Evolutionary conservation across 1,140 invertebrate species (phyloP), one percentile per base, ranked within the genome.

Genomic region (Zaprionus ornatus): DNA sequence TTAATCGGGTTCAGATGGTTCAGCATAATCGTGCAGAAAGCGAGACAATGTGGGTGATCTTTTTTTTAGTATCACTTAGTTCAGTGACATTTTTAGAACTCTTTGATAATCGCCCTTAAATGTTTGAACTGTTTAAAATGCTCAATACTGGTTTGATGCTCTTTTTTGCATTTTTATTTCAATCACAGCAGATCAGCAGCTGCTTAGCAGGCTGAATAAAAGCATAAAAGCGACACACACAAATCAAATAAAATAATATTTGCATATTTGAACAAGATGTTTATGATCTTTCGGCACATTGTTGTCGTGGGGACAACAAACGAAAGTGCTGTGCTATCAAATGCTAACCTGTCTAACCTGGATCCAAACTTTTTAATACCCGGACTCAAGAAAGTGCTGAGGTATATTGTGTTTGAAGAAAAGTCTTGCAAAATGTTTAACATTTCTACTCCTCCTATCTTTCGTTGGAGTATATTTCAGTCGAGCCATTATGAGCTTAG

Each of bases 281-380:
- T 71, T 79, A 79, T 79, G 74, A 60, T 62, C 50, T 76, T 76
- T 79, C 74, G 76, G 76, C 77, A 76, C 67, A 63, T 72, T 79
- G 77, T 71, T 72, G 45, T 65, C 42, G 23, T 63, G 54, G 55
- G 68, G 63, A 68, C 35, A 79, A 77, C 74, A 79, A 79, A 79
- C 59, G 77, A 79, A 79, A 79, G 77, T 79, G 63, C 77, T 72
- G 68, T 73, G 63, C 74, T 75, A 64, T 54, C 65, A 66, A 71
- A 70, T 65, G 52, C 32, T 76, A 79, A 79, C 74, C 77, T 72
- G 74, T 76, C 73, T 63, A 71, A 75, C 67, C 60, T 75, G 60
- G 59, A 63, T 37, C 17, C 50, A 45, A 35, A 54, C 48, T 32
- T 37, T 35, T 56, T n/a, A 9, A 71, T 64, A 37, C 55, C 69